Base-by-base conservation (phyloP, 2,113 vertebrate genomes). In the Pterocles gutturalis region DNA sequence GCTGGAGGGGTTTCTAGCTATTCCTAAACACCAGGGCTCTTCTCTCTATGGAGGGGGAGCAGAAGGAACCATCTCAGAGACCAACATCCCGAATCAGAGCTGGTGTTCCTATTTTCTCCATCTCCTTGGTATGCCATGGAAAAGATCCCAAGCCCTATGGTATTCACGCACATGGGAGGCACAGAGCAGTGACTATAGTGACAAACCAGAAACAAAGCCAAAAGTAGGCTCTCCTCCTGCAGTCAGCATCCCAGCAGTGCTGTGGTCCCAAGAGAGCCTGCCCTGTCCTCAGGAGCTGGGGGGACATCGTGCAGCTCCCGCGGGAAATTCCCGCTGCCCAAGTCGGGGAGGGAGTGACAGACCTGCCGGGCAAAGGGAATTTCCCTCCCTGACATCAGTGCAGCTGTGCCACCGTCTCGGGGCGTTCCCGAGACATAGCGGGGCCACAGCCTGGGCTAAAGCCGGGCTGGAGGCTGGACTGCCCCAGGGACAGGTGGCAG, bases 401-500 rank as follows among this genome's bases (percentile, higher is more conserved):
- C 95, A 94, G 96, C 96, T 93, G 93, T 0, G 2, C 36, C 77
- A 34, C 45, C 1, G 0, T 93, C 28, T 58, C 87, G 19, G 11
- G 58, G 33, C 33, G 9, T 14, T 67, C 77, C 84, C 0, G 58
- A 96, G 94, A 93, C 76, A 87, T 2, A 22, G 83, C 0, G 55
- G 91, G 95, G 85, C 91, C 91, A 25, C 31, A 36, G 92, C 70
- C 90, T 10, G 8, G 53, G 62, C 75, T 69, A 78, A 57, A 87
- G 89, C 31, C 22, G 60, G 57, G 20, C 45, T 90, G 75, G 76
- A 67, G 71, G 70, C 46, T 1, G 5, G n/a, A 79, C 82, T 2
- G 2, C 57, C 62, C 66, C n/a, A 21, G 64, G 93, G 93, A 90
- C 95, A 87, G 95, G 75, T 94, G 95, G 91, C 75, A 92, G 10